phyloP scores from a whole-genome alignment of 1,140 invertebrate species.

The Aphis gossypii region DNA sequence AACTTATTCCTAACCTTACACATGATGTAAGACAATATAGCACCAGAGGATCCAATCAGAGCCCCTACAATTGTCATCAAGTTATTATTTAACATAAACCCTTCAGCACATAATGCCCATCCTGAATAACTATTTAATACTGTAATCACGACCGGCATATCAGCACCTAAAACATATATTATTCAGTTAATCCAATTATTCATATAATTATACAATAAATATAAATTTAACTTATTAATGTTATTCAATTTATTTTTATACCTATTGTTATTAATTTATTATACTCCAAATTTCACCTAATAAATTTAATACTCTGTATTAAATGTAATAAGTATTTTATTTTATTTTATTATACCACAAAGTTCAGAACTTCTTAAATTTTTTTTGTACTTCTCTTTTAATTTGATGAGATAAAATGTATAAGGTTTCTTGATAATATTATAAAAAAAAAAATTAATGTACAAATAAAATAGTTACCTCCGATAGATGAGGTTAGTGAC shows the following conservation, averaged over 20 bases:
- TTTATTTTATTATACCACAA: not conserved
- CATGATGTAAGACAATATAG: conserved; percentile 94
- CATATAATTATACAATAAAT: not conserved
- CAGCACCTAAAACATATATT: conserved; percentile 71
- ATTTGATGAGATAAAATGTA: not conserved
- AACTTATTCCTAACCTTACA: conserved; percentile 74
- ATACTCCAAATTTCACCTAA: not conserved
- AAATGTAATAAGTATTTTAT: not conserved
- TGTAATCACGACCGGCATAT: conserved; percentile 94
- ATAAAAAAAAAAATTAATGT: not conserved
- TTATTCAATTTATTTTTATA: not conserved
- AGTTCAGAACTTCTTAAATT: not conserved
- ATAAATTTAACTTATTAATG: not conserved
- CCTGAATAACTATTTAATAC: conserved; percentile 85
- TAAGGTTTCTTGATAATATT: not conserved
- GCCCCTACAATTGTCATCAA: conserved; percentile 91
- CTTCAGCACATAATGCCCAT: conserved; percentile 89
- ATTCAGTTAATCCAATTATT: not conserved
- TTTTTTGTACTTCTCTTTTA: not conserved
- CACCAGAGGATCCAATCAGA: conserved; percentile 88
- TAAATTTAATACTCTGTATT: not conserved
- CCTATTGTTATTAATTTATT: not conserved
- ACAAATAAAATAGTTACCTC: conserved; percentile 68
- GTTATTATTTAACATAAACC: conserved; percentile 93
- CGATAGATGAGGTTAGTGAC: conserved; percentile 87